A percentile compares a stretch with the other conserved stretches of the same genome.
Evolutionary conservation across 2,888 invertebrate genomes (phyloP).

Genomic region (Drosophila yooni): DNA sequence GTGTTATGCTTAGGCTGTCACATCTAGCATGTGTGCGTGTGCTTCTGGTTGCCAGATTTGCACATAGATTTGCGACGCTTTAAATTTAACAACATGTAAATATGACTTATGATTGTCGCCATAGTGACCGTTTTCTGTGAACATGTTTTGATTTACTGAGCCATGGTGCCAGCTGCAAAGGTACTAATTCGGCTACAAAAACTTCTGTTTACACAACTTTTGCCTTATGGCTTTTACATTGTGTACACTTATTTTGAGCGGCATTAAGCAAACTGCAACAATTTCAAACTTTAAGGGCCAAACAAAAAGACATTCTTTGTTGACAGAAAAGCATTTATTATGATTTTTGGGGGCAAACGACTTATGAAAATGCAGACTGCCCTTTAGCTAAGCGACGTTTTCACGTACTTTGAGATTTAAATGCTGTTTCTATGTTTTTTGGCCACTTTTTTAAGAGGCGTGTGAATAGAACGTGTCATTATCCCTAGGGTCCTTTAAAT

Average conservation of each 20-base stretch:
- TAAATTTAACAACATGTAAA: conserved; percentile 13
- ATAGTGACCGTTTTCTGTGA: neutral
- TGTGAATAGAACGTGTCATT: neutral
- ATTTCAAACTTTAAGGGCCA: conserved; percentile 9
- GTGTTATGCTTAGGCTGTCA: neutral
- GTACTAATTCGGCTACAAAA: neutral
- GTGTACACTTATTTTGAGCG: conserved; percentile 5
- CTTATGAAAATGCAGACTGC: neutral
- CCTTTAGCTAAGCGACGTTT: neutral
- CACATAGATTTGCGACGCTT: neutral
- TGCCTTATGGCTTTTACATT: neutral
- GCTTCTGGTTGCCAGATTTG: neutral
- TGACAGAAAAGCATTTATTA: conserved; percentile 12
- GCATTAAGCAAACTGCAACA: neutral
- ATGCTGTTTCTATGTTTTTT: neutral
- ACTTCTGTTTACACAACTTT: conserved; percentile 18
- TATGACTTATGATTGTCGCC: conserved; percentile 31
- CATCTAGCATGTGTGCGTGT: neutral
- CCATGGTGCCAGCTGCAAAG: conserved; percentile 21
- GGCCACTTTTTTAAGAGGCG: neutral
- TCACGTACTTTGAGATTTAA: neutral
- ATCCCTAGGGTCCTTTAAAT: conserved; percentile 6
- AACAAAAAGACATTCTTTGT: neutral
- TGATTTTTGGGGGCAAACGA: conserved; percentile 22
- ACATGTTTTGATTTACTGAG: conserved; percentile 17